phyloP scores from a whole-genome alignment of 2,113 vertebrate species.

The Tachuris rubrigastra region DNA sequence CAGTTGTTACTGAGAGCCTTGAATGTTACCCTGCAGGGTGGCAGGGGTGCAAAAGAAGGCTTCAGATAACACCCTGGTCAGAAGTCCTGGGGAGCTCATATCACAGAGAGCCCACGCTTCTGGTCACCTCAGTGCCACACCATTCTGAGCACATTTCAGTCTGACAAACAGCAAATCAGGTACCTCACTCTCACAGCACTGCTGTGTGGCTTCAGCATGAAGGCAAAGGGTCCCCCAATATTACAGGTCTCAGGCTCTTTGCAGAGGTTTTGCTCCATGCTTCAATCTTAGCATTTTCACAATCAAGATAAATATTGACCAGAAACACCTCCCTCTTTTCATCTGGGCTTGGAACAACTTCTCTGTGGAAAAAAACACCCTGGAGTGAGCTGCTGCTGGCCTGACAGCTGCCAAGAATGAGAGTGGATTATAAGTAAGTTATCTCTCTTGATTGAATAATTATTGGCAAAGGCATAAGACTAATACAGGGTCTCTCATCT shows the following conservation, averaged over 20 bases:
- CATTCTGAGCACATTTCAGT: not conserved
- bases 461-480: not conserved
- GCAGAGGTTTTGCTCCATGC: not conserved
- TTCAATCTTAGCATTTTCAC: constrained; percentile 2
- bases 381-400: not conserved
- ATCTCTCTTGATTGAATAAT: not conserved
- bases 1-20: not conserved
- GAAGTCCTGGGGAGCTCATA: not conserved
- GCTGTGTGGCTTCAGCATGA: not conserved
- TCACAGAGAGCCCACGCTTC: not conserved
- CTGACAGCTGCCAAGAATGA: not conserved
- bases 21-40: not conserved
- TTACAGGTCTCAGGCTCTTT: not conserved
- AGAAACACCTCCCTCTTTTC: not conserved
- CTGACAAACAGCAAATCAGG: not conserved
- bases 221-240: not conserved
- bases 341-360: not conserved
- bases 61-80: not conserved
- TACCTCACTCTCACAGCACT: not conserved
- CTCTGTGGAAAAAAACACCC: not conserved
- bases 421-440: not conserved
- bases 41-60: not conserved
- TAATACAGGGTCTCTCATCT: not conserved
- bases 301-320: constrained; percentile 9
- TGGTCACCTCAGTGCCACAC: not conserved